Evolutionary conservation across 2,888 invertebrate genomes (phyloP), one percentile per base, ranked within the genome.

Genomic region (Gryllus longicercus): DNA sequence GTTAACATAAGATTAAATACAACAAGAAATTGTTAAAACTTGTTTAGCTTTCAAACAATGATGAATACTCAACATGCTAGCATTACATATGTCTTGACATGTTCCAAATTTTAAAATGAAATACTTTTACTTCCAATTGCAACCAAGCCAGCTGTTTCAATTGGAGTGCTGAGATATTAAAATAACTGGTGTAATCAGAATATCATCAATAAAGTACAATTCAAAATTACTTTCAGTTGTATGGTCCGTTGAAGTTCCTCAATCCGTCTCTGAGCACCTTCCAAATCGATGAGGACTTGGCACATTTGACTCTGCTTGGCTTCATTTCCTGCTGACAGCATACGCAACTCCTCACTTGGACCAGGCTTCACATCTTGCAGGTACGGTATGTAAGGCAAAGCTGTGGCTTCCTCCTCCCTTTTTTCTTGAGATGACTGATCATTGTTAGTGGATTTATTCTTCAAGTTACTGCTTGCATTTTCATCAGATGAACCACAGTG

Each of bases 171-270:
- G 21, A n/a, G 14, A 74, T 74, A 74, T 74, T 74, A n/a, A 5
- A 74, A 74, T n/a, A 74, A 74, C 8, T 8, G 38, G 38, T 38
- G 38, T 38, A 38, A 38, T 38, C 5, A 38, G 8, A 21, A 5
- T 10, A 16, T n/a, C 2, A 77, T n/a, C n/a, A 21, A 11, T 49
- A 11, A 77, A 49, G 21, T n/a, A 51, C 8, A 38, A 38, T 38
- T 38, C 38, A 38, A 38, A 38, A 38, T 63, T 79, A 83, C 83
- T 86, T 94, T 95, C 49, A 93, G 90, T 84, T 91, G 90, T 84
- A 94, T 93, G 0, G 91, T 91, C 79, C 89, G 88, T 82, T 91
- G 90, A 49, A 95, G 87, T 86, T 95, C 94, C 83, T 91, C 91
- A 5, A 94, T 89, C 85, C 93, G 92, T 82, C 92, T 90, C 84